phyloP scores from a whole-genome alignment of 1,140 invertebrate genomes.

The Delia radicum region DNA sequence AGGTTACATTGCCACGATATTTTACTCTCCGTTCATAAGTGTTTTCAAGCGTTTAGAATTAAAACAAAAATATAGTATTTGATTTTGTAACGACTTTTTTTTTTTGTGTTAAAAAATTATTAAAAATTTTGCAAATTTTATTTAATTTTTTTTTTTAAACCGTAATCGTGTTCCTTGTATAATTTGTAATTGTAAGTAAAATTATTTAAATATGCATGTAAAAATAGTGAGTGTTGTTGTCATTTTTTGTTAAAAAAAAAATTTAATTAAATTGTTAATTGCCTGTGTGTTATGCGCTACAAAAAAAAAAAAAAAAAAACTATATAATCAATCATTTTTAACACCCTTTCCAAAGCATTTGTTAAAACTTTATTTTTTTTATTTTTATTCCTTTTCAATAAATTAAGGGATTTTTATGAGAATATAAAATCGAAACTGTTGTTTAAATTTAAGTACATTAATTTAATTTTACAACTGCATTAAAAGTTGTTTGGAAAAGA shows the following conservation, averaged over 20 bases:
- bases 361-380: not conserved
- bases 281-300: no score
- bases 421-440: not conserved
- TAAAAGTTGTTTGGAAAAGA: no score
- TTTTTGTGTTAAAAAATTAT: not conserved
- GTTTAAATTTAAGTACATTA: no score
- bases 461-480: no score
- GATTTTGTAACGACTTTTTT: not conserved
- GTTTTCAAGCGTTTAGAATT: not conserved
- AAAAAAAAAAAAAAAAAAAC: no score
- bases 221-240: not conserved
- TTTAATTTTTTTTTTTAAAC: not conserved
- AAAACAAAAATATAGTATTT: not conserved
- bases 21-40: not conserved
- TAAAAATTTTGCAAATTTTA: not conserved
- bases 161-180: not conserved
- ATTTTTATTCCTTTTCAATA: not conserved
- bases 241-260: not conserved
- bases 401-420: not conserved
- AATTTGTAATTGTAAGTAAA: not conserved
- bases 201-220: not conserved
- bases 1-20: no score
- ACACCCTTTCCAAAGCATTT: no score
- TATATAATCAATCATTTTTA: not conserved
- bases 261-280: not conserved